Base-by-base conservation (phyloP, 2,888 invertebrate genomes). In the Hyles lineata region DNA sequence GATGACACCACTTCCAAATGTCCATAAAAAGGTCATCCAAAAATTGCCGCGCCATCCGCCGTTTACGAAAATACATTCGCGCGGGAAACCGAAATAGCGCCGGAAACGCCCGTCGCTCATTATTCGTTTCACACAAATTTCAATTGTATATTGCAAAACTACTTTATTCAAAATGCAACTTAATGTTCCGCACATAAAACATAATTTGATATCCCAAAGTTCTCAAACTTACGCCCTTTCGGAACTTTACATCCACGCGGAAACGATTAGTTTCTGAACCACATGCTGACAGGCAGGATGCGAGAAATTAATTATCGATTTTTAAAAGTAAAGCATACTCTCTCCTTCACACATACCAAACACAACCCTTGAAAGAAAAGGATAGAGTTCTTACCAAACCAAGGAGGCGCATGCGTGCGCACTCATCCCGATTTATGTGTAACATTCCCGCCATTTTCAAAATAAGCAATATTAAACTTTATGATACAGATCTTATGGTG, bases 211-310 rank as follows among this genome's bases (percentile, higher is more conserved):
- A 19, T 75, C 8, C 0, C 15, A 3, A 19, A n/a, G 7, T 2
- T n/a, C 2, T 32, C 2, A 19, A n/a, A 75, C 74, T 76, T 87
- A 81, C 4, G 79, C 35, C 79, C 52, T 87, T 87, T 75, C 70
- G 2, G 19, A 73, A 69, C 72, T 29, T 74, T 62, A 35, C 58
- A 70, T 75, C 77, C 75, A 86, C 85, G 80, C 89, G 93, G 93
- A 93, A 93, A 90, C 92, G 91, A 93, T 93, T 92, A 90, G 92
- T 93, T 92, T 91, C 90, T 90, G 88, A 87, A 87, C 88, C 92
- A 88, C 91, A 92, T 88, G 92, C 87, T 91, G 92, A 92, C 92
- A 91, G 88, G 85, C 90, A 90, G 92, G 93, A 93, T 92, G 92
- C 85, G 85, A 90, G 87, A 86, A 87, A 89, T 86, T 89, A 90